phyloP scores from a whole-genome alignment of 2,888 invertebrate species.

The Xylota segnis region DNA sequence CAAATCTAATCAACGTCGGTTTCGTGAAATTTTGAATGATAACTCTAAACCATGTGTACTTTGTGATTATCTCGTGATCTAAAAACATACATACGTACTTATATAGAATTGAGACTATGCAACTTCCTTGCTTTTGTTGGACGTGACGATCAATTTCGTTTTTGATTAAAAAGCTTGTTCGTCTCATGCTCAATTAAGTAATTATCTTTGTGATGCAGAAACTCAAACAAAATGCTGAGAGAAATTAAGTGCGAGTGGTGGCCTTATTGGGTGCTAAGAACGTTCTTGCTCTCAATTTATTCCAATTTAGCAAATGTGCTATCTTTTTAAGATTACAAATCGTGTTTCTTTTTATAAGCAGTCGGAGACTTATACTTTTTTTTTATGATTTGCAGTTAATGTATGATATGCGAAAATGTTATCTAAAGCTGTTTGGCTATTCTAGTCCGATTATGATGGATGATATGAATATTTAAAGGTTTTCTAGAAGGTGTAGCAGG shows the following conservation, averaged over 20 bases:
- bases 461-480: slow-evolving; percentile 29
- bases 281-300: slow-evolving; percentile 33
- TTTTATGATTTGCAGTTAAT: slow-evolving; percentile 81
- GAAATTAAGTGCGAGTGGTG: background rate
- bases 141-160: slow-evolving; percentile 24
- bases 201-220: slow-evolving; percentile 4
- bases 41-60: slow-evolving; percentile 29
- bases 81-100: slow-evolving; percentile 1
- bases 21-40: slow-evolving; percentile 25
- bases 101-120: slow-evolving; percentile 10
- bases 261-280: background rate
- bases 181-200: slow-evolving; percentile 24
- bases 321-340: slow-evolving; percentile 17
- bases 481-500: too few relatives aligned
- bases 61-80: slow-evolving; percentile 28
- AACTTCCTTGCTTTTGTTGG: slow-evolving; percentile 2
- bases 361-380: slow-evolving; percentile 81
- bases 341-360: slow-evolving; percentile 78
- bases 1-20: slow-evolving; percentile 33
- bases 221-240: background rate
- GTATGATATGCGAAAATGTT: slow-evolving; percentile 78
- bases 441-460: slow-evolving; percentile 78
- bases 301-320: slow-evolving; percentile 39
- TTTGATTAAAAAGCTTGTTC: slow-evolving; percentile 30
- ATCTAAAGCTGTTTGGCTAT: slow-evolving; percentile 78